Percentiles rank a stretch among this genome's conserved stretches.
Evolutionary conservation across 1,140 invertebrate genomes (phyloP).

Genomic region (Habropoda laboriosa): DNA sequence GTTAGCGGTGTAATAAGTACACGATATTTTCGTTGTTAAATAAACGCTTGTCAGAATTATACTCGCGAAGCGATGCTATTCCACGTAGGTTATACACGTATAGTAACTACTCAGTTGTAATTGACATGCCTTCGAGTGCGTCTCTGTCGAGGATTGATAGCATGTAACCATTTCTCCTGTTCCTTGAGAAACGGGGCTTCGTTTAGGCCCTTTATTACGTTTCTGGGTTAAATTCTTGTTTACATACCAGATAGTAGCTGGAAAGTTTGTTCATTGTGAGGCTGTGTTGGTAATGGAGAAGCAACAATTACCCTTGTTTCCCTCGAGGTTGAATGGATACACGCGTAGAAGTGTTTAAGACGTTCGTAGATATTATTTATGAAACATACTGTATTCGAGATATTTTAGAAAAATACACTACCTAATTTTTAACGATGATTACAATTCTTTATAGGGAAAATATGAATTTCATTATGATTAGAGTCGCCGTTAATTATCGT

Average conservation of each 20-base stretch:
- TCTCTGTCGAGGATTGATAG: conserved; percentile 39
- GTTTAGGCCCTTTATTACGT: not conserved
- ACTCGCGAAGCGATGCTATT: conserved; percentile 71
- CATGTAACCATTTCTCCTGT: not conserved
- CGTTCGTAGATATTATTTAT: no score
- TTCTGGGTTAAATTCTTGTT: not conserved
- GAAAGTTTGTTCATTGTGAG: not conserved
- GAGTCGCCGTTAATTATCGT: not conserved
- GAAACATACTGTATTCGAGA: no score
- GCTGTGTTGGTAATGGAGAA: not conserved
- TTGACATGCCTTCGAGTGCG: conserved; percentile 68
- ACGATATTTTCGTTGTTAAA: conserved; percentile 61
- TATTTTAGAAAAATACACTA: no score
- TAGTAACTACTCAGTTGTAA: conserved; percentile 59
- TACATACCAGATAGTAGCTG: not conserved
- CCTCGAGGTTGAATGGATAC: no score
- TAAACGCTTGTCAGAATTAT: conserved; percentile 73
- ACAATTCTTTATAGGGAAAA: not conserved
- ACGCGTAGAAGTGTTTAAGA: no score
- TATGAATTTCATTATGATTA: not conserved
- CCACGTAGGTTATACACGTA: conserved; percentile 55
- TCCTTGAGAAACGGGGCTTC: not conserved
- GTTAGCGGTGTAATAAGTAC: conserved; percentile 56
- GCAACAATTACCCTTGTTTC: no score
- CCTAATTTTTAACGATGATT: no score